Conservation (phyloP, 1,140 invertebrate genomes). For the Drosophila insularis region DNA sequence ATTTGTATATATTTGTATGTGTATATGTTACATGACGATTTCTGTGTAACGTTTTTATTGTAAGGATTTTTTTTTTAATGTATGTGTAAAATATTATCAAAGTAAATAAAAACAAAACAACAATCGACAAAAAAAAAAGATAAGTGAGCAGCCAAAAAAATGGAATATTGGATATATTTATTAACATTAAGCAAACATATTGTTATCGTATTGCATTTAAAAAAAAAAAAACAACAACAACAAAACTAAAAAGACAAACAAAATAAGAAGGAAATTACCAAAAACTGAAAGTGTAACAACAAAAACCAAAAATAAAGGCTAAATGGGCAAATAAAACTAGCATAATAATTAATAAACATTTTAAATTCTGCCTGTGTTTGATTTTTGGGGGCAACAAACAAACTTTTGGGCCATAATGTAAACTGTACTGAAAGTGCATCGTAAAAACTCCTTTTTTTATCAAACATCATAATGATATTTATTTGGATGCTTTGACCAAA, state of each 20-base stretch:
- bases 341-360: constrained; percentile 79
- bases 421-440: no score
- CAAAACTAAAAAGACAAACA: constrained; percentile 14
- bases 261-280: not conserved
- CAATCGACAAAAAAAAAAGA: constrained; percentile 8
- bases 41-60: constrained; percentile 37
- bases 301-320: constrained; percentile 17
- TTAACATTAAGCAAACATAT: constrained; percentile 77
- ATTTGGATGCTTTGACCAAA: no score
- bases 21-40: not conserved
- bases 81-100: constrained; percentile 53
- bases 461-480: no score
- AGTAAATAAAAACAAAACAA: constrained; percentile 23
- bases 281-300: constrained; percentile 21
- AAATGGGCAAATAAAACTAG: constrained; percentile 70
- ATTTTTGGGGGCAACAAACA: not conserved
- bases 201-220: constrained; percentile 78
- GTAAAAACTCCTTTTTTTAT: no score
- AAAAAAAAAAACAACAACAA: constrained; percentile 42
- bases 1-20: not conserved
- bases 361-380: constrained; percentile 56
- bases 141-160: constrained; percentile 31
- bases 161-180: constrained; percentile 72
- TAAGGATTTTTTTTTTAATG: constrained; percentile 45
- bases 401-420: no score